Base-by-base conservation (phyloP, 2,888 invertebrate genomes). In the Nebria brevicollis region DNA sequence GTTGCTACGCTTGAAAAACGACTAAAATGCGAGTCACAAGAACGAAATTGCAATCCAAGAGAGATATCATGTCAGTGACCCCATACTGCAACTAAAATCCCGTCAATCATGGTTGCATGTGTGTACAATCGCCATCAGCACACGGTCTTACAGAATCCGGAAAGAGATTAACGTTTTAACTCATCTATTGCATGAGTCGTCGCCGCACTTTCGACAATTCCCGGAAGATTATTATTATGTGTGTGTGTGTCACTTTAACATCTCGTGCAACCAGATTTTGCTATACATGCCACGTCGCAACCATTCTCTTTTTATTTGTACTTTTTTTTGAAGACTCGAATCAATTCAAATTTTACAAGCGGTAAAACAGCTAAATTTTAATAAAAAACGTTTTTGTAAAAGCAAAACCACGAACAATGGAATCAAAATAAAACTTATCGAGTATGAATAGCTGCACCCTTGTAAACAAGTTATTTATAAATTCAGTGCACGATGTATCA, bases 61-160 rank as follows among this genome's bases (percentile, higher is more conserved):
- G 54, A 54, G n/a, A 70, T 68, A 26, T n/a, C 15, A 15, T 26
- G 70, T 70, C 70, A 70, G 70, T 70, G 70, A 70, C 20, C 70
- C 34, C 70, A 34, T 26, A 13, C 54, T 54, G 54, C 54, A 54
- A 54, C 54, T 54, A 54, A 54, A 54, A 54, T 54, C 54, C 54
- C 54, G 54, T 54, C 54, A 54, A 54, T 54, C 54, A 54, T 54
- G 54, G 54, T 54, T 54, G 54, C 54, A 54, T 70, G 20, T 11
- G 2, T 66, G 66, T 34, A 70, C 68, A 68, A 68, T 70, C 26
- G 15, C 70, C 11, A n/a, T 25, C 66, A 11, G 66, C 26, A 34
- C 20, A 10, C 72, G 25, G 34, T 34, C 11, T n/a, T 15, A 41
- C 41, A 73, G 73, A 73, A 73, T 73, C 73, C 73, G 73, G 73